A percentile compares a stretch with the other conserved stretches of the same genome.
Conservation (phyloP, 2,797 vertebrate species). For the Neosilurus hyrtlii region DNA sequence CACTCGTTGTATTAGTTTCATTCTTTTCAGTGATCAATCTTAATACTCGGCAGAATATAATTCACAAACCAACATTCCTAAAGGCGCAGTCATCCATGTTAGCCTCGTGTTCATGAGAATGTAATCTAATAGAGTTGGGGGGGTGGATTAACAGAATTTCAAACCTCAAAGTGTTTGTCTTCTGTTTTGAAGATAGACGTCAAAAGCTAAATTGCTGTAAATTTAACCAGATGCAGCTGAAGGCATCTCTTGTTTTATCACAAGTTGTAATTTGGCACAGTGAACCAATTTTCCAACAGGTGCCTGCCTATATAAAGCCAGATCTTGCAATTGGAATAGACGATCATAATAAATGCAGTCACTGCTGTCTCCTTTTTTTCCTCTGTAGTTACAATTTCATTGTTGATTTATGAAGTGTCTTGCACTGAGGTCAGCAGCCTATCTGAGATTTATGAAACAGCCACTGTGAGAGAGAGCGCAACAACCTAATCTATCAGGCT, state of each 20-base stretch:
- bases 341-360: conserved; percentile 61
- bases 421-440: conserved; percentile 70
- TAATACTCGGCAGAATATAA: conserved; percentile 23
- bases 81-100: conserved; percentile 17
- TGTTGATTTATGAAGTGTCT: conserved; percentile 76
- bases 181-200: conserved; percentile 58
- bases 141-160: not conserved
- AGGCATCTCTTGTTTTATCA: conserved; percentile 65
- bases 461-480: conserved; percentile 66
- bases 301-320: conserved; percentile 62
- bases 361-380: conserved; percentile 52
- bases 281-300: conserved; percentile 70
- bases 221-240: conserved; percentile 72
- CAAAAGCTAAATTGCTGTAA: conserved; percentile 66
- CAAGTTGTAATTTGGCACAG: conserved; percentile 66
- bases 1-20: conserved; percentile 41
- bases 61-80: conserved; percentile 26
- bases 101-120: conserved; percentile 8
- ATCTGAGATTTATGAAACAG: conserved; percentile 77
- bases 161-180: not conserved
- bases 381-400: conserved; percentile 70
- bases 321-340: not conserved
- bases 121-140: not conserved
- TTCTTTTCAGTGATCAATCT: conserved; percentile 61
- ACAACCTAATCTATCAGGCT: conserved; percentile 72